Conservation (phyloP, 2,888 invertebrate species). For the Phyllotreta cruciferae region DNA sequence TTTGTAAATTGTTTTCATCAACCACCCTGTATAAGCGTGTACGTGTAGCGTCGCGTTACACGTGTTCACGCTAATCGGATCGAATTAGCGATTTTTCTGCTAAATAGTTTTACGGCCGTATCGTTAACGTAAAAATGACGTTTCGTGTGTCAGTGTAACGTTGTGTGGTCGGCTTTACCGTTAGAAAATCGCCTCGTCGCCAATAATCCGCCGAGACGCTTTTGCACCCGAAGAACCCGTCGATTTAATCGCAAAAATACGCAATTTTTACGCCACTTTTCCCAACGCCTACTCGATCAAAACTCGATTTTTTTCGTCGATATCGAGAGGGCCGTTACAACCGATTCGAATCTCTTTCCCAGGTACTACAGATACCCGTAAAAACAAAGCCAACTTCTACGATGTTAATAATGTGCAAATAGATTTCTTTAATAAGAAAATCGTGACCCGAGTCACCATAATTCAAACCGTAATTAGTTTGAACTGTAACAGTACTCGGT, state of each 20-base stretch:
- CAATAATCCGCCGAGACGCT: background rate
- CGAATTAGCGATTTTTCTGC: no score
- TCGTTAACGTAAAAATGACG: slow-evolving; percentile 27
- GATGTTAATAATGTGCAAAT: slow-evolving; percentile 41
- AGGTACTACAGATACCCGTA: slow-evolving; percentile 12
- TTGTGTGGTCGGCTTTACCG: slow-evolving; percentile 35
- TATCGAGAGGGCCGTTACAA: background rate
- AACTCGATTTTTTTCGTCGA: background rate
- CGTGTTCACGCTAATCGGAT: no score
- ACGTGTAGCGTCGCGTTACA: no score
- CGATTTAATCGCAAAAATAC: background rate
- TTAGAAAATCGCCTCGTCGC: slow-evolving; percentile 18
- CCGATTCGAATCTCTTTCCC: slow-evolving; percentile 5
- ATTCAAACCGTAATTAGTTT: slow-evolving; percentile 44
- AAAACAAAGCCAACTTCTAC: slow-evolving; percentile 32
- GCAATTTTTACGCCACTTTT: no score
- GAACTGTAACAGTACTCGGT: slow-evolving; percentile 45
- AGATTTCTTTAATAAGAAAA: slow-evolving; percentile 42
- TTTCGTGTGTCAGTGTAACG: slow-evolving; percentile 32
- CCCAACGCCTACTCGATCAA: no score
- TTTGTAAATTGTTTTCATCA: no score
- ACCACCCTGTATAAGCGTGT: no score
- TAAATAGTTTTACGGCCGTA: no score
- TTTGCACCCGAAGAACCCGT: slow-evolving; percentile 5
- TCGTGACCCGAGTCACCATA: slow-evolving; percentile 43